Percentiles rank a stretch among this genome's conserved stretches.
These are phyloP conservation scores for Microchrysa polita DNA, from an alignment of 2,888 invertebrate species.

Conservation along the genomic window DNA sequence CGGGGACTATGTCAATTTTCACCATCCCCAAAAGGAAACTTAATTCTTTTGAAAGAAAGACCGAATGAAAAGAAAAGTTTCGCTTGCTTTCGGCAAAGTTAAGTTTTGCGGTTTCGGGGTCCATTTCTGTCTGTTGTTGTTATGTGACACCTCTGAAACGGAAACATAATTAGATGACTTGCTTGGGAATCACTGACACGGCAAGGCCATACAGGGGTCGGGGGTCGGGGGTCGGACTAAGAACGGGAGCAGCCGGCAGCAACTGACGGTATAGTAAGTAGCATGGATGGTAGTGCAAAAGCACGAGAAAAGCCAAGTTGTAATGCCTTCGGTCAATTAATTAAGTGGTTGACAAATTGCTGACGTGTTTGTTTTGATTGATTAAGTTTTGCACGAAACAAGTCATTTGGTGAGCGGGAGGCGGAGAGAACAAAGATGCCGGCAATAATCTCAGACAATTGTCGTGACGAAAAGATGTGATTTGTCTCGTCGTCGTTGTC, in stretches of 20 bases:
- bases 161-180: slow-evolving; percentile 36
- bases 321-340: slow-evolving; percentile 49
- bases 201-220: slow-evolving; percentile 34
- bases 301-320: slow-evolving; percentile 40
- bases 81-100: slow-evolving; percentile 22
- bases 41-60: slow-evolving; percentile 32
- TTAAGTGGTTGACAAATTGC: slow-evolving; percentile 51
- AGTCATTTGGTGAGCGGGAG: background rate
- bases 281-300: slow-evolving; percentile 12
- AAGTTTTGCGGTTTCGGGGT: slow-evolving; percentile 5
- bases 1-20: slow-evolving; percentile 7
- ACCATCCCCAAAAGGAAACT: slow-evolving; percentile 24
- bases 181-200: slow-evolving; percentile 31
- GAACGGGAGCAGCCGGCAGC: background rate
- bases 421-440: background rate
- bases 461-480: slow-evolving; percentile 8
- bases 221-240: slow-evolving; percentile 19
- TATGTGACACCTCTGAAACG: slow-evolving; percentile 36
- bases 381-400: slow-evolving; percentile 45
- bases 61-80: too few species aligned
- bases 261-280: background rate
- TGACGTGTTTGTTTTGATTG: slow-evolving; percentile 51
- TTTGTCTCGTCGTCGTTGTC: slow-evolving; percentile 16
- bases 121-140: too few species aligned
- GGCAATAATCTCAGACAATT: background rate